phyloP scores from a whole-genome alignment of 2,888 invertebrate species.

The Gisinianus flammeolus region DNA sequence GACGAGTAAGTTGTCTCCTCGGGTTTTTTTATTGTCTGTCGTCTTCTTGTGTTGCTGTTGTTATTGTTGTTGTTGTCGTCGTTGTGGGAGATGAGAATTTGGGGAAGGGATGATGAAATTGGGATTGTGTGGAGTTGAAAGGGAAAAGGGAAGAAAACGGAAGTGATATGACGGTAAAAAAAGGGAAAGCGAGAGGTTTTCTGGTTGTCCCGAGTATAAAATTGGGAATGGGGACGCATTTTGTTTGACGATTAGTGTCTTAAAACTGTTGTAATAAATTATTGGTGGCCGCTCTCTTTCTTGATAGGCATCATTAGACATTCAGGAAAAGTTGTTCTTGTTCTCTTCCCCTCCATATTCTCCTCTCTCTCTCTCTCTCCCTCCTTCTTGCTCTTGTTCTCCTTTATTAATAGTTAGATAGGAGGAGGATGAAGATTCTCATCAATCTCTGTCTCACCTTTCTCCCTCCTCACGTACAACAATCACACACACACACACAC shows the following conservation, averaged over 20 bases:
- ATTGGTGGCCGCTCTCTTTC: constrained; percentile 12
- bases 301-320: constrained; percentile 23
- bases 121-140: neutral
- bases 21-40: neutral
- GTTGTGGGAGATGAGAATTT: constrained; percentile 3
- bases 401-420: constrained; percentile 27
- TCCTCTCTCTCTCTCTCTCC: neutral
- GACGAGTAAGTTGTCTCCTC: too few species aligned
- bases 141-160: too few species aligned
- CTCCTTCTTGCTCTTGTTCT: constrained; percentile 2
- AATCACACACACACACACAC: constrained; percentile 9
- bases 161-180: too few species aligned
- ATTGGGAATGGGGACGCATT: constrained; percentile 21
- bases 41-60: neutral
- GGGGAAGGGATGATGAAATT: too few species aligned
- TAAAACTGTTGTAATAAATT: constrained; percentile 37
- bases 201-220: too few species aligned
- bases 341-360: neutral
- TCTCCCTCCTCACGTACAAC: neutral
- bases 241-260: constrained; percentile 42
- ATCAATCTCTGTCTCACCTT: constrained; percentile 36
- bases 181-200: too few species aligned
- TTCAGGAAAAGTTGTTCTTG: constrained; percentile 9
- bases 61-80: constrained; percentile 2
- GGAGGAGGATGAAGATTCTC: constrained; percentile 22